Base-by-base conservation (phyloP, 2,797 vertebrate species). In the Protosalanx chinensis region DNA sequence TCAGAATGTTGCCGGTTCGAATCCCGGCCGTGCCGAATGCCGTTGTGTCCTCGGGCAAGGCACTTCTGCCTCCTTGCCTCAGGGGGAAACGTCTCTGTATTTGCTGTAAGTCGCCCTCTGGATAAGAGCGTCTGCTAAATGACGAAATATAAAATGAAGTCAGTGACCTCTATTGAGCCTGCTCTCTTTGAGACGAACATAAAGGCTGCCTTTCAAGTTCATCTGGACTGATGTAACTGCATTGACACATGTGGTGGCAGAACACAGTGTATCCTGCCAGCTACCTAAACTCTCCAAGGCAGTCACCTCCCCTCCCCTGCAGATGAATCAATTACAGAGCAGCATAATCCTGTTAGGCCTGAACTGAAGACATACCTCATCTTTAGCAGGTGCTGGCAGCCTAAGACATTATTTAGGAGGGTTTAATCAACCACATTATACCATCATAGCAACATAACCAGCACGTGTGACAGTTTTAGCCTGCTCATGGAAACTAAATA, bases 301-400 rank as follows among this genome's bases (percentile, higher is more conserved):
- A 83, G 93, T 94, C 93, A 91, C 93, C 94, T 92, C 93, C 92
- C 93, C 76, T 85, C 93, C 93, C 89, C 85, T 77, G 86, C 93
- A 94, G 94, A 96, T 92, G 93, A 95, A 96, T 96, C 95, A 95
- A 97, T 97, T 96, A 95, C 93, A 92, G 95, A 94, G 93, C 93
- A 90, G 93, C 87, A 88, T 97, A 97, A 97, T 97, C 96, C 95
- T 93, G 94, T 97, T 96, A 96, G 94, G 92, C 95, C 93, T 94
- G 93, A 93, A 94, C 94, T 95, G 94, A 94, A 95, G 93, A 94
- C 95, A 94, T 93, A 93, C 94, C 94, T 93, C 92, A 91, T 93
- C 88, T 93, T 94, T 95, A 93, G 93, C 92, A 93, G 92, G 91
- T 91, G 93, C 93, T 95, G 93, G 91, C 93, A 91, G 93, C 93